Conservation (phyloP, 2,113 vertebrate species). For the Hydrochoerus hydrochaeris region DNA sequence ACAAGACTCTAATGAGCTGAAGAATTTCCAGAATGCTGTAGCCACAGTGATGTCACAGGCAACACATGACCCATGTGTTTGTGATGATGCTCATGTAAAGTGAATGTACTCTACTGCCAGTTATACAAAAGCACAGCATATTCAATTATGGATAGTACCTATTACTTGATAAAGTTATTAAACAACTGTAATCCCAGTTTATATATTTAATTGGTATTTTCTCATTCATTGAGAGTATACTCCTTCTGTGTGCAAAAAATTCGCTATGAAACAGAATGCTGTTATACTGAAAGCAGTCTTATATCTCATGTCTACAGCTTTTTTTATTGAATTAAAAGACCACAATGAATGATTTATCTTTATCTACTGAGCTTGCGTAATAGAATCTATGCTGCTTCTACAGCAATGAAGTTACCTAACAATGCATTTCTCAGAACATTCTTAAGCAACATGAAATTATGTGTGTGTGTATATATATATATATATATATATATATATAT, state of each 20-base stretch:
- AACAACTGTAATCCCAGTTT: neutral
- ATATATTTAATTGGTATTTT: neutral
- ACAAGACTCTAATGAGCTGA: neutral
- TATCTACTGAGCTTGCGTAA: neutral
- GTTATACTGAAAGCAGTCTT: neutral
- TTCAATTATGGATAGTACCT: neutral
- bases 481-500: neutral
- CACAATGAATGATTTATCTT: neutral
- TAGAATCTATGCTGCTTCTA: neutral
- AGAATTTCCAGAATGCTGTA: neutral
- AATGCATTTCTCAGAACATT: neutral
- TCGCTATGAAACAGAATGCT: neutral
- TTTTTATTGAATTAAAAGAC: neutral
- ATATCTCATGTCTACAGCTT: neutral
- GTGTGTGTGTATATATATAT: neutral
- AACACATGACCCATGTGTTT: neutral
- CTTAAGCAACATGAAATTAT: neutral
- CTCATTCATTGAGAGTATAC: neutral
- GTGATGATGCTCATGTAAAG: no score
- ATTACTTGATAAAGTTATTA: neutral
- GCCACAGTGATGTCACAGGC: no score
- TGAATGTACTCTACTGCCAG: accelerated
- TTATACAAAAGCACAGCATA: neutral
- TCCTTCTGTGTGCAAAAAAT: neutral
- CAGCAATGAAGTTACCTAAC: neutral